Evolutionary conservation across 2,113 vertebrate species (phyloP), one percentile per base, ranked within the genome.

Genomic region (Poeciliopsis prolifica): DNA sequence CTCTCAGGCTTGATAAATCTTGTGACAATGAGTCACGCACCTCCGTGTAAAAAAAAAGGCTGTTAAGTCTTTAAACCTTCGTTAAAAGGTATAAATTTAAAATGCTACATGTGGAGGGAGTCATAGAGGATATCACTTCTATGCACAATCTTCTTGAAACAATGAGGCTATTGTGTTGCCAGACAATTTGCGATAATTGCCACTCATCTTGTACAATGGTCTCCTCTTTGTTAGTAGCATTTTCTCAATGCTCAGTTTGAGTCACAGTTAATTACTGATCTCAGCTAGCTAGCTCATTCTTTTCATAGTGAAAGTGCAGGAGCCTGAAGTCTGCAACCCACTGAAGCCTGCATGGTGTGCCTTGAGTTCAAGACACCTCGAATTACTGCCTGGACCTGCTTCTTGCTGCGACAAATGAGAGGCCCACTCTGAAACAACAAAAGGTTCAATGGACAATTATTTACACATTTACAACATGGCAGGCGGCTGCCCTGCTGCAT

Each of bases 191-290:
- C 19, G 61, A 17, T 13, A 58, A 54, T 44, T 66, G 30, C 40
- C 40, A 61, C 54, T 69, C 30, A 44, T 26, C 48, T 40, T 17
- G 44, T 70, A 28, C 65, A 63, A 31, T n/a, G 15, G 24, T 65
- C 35, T 72, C 24, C 7, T 74, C 40, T 62, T 62, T 71, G 58
- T 75, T 60, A 40, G 74, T 73, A 30, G 51, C 33, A 17, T 65
- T 78, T 71, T 13, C 65, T 71, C 62, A n/a, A 31, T 29, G 13
- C 28, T 81, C 66, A 58, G 15, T 35, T 33, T 65, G 68, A 68
- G 61, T 86, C 26, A 33, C 28, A 24, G 62, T 37, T 70, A 75
- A 68, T 76, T 22, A 76, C n/a, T 66, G 64, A 72, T 77, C 35
- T 10, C 30, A 35, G 67, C 74, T 54, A 8, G 26, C 54, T 69